Base-by-base conservation (phyloP, 1,140 invertebrate genomes). In the Scaptomyza montana region DNA sequence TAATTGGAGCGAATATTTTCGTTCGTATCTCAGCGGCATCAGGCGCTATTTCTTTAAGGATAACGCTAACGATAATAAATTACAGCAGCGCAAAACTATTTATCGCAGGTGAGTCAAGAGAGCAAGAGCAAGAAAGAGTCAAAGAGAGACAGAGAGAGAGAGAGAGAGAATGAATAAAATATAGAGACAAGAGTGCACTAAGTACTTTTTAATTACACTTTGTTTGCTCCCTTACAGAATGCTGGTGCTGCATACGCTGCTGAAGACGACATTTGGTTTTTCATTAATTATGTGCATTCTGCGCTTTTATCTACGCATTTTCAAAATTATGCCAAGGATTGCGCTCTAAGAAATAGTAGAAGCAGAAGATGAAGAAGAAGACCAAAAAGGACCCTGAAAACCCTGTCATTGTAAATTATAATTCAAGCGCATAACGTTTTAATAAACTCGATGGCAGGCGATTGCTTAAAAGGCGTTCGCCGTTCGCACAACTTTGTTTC, bases 1-100 rank as follows among this genome's bases (percentile, higher is more conserved):
- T 53, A 92, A 94, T 80, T 95, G 95, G 94, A 78, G 86, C 4
- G 92, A 93, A 74, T 95, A 94, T 90, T 92, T 94, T 54, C 79
- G 90, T 9, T 92, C 92, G 25, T 95, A 94, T 80, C 93, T 94
- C 78, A 92, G 92, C 33, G 95, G 94, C 62, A 89, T 94, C 51
- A 92, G 94, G 60, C 90, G 92, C 59, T 93, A 93, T 85, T 91
- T 94, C 68, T 92, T 94, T 60, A 94, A 94, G 79, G 94, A 94
- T 86, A 90, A 78, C 57, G 78, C 76, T 78, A 78, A 84, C 72
- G 82, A 85, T 79, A 90, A 82, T 85, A 89, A 91, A 89, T 90
- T 91, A 75, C 80, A 86, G 74, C 77, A 92, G 69, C 79, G 91
- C 54, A 92, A 89, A 85, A 84, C 81, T 80, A 80, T 92, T 91